A percentile compares a stretch with the other conserved stretches of the same genome.
phyloP scores from a whole-genome alignment of 1,140 invertebrate genomes.

The Piezodorus guildinii region DNA sequence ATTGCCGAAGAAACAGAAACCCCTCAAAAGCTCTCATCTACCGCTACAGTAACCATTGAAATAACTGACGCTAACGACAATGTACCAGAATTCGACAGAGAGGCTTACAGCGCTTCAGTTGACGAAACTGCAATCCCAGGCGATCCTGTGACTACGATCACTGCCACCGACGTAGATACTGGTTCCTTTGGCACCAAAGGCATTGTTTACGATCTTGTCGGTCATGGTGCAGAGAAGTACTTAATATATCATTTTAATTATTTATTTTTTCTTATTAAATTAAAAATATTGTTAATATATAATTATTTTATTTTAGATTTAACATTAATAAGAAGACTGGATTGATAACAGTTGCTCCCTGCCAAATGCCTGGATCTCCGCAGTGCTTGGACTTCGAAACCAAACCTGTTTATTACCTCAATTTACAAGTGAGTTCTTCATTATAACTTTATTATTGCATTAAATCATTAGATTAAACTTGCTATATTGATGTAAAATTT shows the following conservation, averaged over 20 bases:
- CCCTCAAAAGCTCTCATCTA: conserved; percentile 61
- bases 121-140: conserved; percentile 60
- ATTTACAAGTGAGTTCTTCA: conserved; percentile 54
- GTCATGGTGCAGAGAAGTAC: conserved; percentile 62
- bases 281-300: not conserved
- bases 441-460: no score
- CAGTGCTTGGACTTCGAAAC: conserved; percentile 81
- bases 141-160: conserved; percentile 57
- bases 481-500: no score
- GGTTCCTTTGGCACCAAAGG: conserved; percentile 66
- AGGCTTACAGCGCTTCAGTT: conserved; percentile 56
- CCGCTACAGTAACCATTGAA: conserved; percentile 72
- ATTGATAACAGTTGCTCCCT: conserved; percentile 66
- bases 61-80: conserved; percentile 86
- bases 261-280: conserved; percentile 40
- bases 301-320: conserved; percentile 43
- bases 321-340: conserved; percentile 66
- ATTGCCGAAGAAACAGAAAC: conserved; percentile 73
- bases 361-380: conserved; percentile 45
- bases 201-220: conserved; percentile 73
- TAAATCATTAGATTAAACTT: no score
- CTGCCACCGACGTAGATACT: conserved; percentile 73
- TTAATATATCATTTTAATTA: conserved; percentile 35
- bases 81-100: conserved; percentile 62
- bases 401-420: conserved; percentile 68